Evolutionary conservation across 2,797 vertebrate genomes (phyloP).

Genomic region (Paguma larvata): DNA sequence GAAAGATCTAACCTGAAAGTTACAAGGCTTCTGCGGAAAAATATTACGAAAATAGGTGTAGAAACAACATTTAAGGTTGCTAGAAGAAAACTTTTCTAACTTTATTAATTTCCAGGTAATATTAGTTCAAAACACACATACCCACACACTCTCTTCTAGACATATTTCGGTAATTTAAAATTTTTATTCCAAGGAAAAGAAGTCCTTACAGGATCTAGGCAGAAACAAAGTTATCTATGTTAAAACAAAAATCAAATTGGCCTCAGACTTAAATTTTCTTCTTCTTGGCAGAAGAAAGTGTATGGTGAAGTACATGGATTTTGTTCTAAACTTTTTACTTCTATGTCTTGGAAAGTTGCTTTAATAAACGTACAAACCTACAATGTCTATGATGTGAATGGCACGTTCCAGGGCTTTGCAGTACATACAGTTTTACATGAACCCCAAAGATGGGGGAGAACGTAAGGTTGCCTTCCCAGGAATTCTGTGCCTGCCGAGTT

Average conservation of each 20-base stretch:
- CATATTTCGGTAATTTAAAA: conserved; percentile 36
- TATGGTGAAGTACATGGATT: neutral
- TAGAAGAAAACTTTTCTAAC: conserved; percentile 36
- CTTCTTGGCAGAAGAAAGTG: neutral
- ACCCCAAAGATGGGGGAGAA: conserved; percentile 21
- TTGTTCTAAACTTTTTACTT: conserved; percentile 43
- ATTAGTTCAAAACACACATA: neutral
- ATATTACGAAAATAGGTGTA: conserved; percentile 33
- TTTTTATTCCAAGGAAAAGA: conserved; percentile 46
- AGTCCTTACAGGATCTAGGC: neutral
- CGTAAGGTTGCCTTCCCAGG: neutral
- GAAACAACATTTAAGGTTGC: conserved; percentile 43
- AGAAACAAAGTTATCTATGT: neutral
- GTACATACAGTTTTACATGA: neutral
- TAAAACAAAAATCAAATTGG: neutral
- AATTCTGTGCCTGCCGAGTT: neutral
- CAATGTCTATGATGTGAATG: neutral
- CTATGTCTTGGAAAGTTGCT: neutral
- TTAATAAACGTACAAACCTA: conserved; percentile 33
- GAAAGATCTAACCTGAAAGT: conserved; percentile 51
- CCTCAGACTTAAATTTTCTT: neutral
- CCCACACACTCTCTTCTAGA: neutral
- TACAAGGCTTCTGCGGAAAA: conserved; percentile 21
- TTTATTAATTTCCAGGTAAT: conserved; percentile 50
- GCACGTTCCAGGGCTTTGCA: neutral